Base-by-base conservation (phyloP, 2,888 invertebrate genomes). In the Sphaerophoria taeniata region DNA sequence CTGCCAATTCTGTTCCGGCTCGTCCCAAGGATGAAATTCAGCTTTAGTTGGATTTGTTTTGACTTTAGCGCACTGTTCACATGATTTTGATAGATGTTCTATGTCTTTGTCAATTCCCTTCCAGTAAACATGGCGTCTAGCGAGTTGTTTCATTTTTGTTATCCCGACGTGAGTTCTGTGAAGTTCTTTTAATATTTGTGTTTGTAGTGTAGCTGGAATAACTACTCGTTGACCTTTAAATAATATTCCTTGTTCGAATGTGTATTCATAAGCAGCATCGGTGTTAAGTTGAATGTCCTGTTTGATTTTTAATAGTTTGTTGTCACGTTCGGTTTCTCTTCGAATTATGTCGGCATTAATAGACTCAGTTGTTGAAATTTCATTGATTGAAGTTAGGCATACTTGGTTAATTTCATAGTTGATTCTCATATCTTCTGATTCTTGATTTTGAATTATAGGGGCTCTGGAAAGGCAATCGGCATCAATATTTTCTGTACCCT, bases 61-160 rank as follows among this genome's bases (percentile, higher is more conserved):
- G 4, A 3, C 24, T 3, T 45, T 24, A 9, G 51, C 51, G 11
- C 86, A 87, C 34, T 65, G 76, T 36, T 56, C 56, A 7, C 56
- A 56, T 34, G 80, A 43, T 72, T 53, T 77, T 6, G 79, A 81
- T 9, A 78, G n/a, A 9, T 61, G 16, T 78, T 90, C 89, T 9
- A 89, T 90, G 14, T 88, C 88, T 3, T 76, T 58, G 76, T 90
- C 89, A 16, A 90, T 87, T 4, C 81, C 81, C 16, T 88, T 89
- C 89, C 89, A 89, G 80, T 83, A 89, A 53, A 89, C 88, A 84
- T 88, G 87, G 16, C 87, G 83, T 55, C 88, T 63, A 0, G 89
- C 89, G 9, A 89, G 65, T 24, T 88, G 87, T 86, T n/a, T n/a
- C n/a, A n/a, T n/a, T n/a, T n/a, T n/a, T n/a, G n/a, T n/a, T n/a